These are phyloP conservation scores for Sarcophaga subvicina DNA, from an alignment of 2,888 invertebrate species.

Conservation along the genomic window DNA sequence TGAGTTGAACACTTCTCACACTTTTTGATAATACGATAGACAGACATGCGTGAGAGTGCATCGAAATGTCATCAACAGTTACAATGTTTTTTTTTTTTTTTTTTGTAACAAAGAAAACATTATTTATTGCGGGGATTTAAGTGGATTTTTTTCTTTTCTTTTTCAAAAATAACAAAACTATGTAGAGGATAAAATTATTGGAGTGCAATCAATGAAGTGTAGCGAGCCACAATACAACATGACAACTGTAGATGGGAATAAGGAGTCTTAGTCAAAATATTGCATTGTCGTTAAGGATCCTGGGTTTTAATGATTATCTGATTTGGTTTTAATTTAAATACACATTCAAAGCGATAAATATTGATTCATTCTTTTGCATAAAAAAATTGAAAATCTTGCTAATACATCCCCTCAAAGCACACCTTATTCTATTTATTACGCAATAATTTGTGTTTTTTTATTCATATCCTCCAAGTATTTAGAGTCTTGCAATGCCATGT, in stretches of 20 bases:
- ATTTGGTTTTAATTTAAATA: too few relatives aligned
- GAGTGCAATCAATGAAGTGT: constrained; percentile 46
- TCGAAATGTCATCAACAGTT: constrained; percentile 47
- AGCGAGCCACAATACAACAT: constrained; percentile 6
- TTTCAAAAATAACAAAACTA: neutral
- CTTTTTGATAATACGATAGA: too few relatives aligned
- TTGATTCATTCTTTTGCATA: too few relatives aligned
- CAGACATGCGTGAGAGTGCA: neutral
- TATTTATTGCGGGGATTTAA: constrained; percentile 42
- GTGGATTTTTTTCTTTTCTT: too few relatives aligned
- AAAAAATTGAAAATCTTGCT: too few relatives aligned
- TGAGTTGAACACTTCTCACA: constrained; percentile 18
- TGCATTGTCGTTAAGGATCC: too few relatives aligned
- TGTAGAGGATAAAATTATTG: neutral
- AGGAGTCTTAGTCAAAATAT: too few relatives aligned
- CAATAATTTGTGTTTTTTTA: neutral
- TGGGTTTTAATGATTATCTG: too few relatives aligned
- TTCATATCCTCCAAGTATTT: neutral
- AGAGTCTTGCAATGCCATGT: constrained; percentile 17
- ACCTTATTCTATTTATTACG: neutral
- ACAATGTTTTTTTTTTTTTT: constrained; percentile 29
- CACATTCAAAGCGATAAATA: too few relatives aligned
- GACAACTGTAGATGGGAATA: too few relatives aligned
- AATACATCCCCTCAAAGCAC: neutral
- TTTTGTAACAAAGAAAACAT: constrained; percentile 33